Conservation (phyloP, 2,888 invertebrate genomes). For the Hyppa rectilinea region DNA sequence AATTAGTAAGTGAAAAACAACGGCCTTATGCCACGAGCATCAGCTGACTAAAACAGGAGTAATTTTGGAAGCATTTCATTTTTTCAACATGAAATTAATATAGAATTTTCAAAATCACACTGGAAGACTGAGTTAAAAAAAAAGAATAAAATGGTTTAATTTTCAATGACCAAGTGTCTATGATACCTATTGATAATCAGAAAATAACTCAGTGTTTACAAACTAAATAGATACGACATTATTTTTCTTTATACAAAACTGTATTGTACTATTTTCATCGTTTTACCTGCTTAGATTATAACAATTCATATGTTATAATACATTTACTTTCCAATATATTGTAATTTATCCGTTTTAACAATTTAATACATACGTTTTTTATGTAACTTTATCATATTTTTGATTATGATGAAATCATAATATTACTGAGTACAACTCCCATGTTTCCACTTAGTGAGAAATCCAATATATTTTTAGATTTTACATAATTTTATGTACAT, state of each 20-base stretch:
- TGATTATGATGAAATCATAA: slow-evolving; percentile 17
- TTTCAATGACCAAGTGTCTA: background rate
- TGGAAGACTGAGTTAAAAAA: slow-evolving; percentile 16
- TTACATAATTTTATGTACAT: slow-evolving; percentile 5
- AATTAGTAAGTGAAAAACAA: slow-evolving; percentile 47
- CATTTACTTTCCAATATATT: background rate
- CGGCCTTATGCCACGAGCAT: background rate
- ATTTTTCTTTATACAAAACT: background rate
- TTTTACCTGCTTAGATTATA: background rate
- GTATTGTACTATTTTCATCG: background rate
- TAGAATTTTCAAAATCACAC: background rate
- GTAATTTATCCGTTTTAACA: slow-evolving; percentile 3
- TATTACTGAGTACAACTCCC: slow-evolving; percentile 16
- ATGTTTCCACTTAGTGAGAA: slow-evolving; percentile 33
- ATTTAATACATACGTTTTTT: slow-evolving; percentile 21
- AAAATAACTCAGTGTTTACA: background rate
- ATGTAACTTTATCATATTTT: background rate
- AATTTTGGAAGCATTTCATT: slow-evolving; percentile 21
- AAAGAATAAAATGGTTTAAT: background rate
- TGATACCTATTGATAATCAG: background rate
- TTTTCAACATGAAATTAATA: background rate
- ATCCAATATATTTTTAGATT: slow-evolving; percentile 16
- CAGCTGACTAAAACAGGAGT: slow-evolving; percentile 14
- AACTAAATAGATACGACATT: background rate
- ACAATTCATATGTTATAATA: background rate